Percentiles rank a stretch among this genome's conserved stretches.
These are phyloP conservation scores for Cantharis rustica DNA, from an alignment of 2,888 invertebrate species.

Conservation along the genomic window DNA sequence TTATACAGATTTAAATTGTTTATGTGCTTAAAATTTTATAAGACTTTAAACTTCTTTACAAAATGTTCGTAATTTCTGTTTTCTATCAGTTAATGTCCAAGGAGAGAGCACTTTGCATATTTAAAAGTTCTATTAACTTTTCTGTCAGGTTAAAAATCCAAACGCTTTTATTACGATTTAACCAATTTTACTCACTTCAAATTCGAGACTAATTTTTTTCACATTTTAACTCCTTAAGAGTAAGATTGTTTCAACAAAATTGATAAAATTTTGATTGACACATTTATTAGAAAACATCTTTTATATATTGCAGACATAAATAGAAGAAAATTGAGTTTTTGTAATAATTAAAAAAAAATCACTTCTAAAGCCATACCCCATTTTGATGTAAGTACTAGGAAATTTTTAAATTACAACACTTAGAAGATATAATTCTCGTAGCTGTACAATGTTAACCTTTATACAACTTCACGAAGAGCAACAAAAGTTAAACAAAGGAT, in stretches of 20 bases:
- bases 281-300: background rate
- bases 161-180: background rate
- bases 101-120: background rate
- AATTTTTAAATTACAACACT: background rate
- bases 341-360: background rate
- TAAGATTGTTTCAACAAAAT: background rate
- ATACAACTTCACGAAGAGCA: background rate
- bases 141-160: background rate
- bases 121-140: background rate
- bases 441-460: background rate
- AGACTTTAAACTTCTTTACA: too few relatives aligned
- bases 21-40: too few relatives aligned
- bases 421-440: background rate
- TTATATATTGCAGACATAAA: background rate
- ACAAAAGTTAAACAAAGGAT: background rate
- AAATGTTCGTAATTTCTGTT: background rate
- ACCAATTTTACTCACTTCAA: background rate
- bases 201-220: background rate
- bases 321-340: too few relatives aligned
- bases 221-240: background rate
- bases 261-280: background rate
- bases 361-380: background rate
- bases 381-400: background rate
- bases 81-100: background rate
- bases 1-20: too few relatives aligned